Base-by-base conservation (phyloP, 2,113 vertebrate genomes). In the Alectura lathami region DNA sequence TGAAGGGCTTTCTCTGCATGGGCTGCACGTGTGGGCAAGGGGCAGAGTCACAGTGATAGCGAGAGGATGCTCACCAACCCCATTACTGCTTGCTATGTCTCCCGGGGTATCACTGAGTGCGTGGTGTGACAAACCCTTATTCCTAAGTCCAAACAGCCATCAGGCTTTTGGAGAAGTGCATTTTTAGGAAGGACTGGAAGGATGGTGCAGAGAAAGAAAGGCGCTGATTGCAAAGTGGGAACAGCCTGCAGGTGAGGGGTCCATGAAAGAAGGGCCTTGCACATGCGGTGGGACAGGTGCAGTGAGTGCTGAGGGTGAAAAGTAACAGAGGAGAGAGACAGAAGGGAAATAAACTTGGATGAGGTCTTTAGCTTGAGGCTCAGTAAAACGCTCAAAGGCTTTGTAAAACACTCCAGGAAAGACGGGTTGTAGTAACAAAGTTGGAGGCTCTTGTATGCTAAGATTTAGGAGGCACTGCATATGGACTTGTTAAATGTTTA, bases 401-500 rank as follows among this genome's bases (percentile, higher is more conserved):
- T 34, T 3, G 3, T 89, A 73, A 91, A 94, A 87, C 18, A 26
- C 29, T 86, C 43, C 7, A 45, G 54, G 84, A 76, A 79, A 57
- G 29, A 60, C 3, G 17, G 42, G 24, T 38, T 69, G 18, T 54
- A 88, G 26, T 89, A 89, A 76, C 62, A 53, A 88, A 83, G 48
- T 48, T 83, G 81, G 53, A 91, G 45, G 18, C 54, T 89, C 43
- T 66, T 34, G 40, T 66, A 34, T 59, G 63, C 83, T 84, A 88
- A 86, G 53, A 64, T 91, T 95, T 93, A 89, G 63, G 74, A 94
- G 66, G 62, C 32, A 66, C 53, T 87, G 78, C 91, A 85, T 95
- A 64, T 54, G 74, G 70, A 73, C 70, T 88, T 69, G 75, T 93
- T 93, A 94, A 94, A 86, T 83, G 64, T 93, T 94, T 96, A 83